Evolutionary conservation across 2,113 vertebrate species (phyloP).

Genomic region (Probosciger aterrimus): DNA sequence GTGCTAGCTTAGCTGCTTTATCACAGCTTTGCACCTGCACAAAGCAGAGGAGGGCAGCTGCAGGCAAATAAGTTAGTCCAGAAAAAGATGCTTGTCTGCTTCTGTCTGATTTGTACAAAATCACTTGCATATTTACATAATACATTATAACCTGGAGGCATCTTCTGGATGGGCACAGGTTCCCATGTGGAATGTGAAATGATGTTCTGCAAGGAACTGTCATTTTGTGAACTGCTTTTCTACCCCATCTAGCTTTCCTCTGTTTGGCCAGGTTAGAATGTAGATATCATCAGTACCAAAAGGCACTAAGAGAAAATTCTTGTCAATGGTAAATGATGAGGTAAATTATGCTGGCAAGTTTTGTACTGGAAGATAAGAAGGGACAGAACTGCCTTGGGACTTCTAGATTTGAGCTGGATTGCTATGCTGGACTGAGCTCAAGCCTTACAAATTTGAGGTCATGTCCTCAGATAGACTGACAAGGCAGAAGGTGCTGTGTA

Average conservation of each 20-base stretch:
- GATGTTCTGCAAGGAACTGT: background rate
- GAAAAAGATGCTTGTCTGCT: background rate
- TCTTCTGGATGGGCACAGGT: background rate
- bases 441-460: background rate
- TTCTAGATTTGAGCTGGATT: background rate
- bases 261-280: background rate
- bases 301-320: background rate
- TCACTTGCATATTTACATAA: background rate
- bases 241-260: background rate
- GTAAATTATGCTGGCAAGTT: background rate
- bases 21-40: background rate
- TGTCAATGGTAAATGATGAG: background rate
- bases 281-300: background rate
- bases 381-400: background rate
- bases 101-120: background rate
- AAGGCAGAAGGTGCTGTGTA: background rate
- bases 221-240: background rate
- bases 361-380: background rate
- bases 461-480: background rate
- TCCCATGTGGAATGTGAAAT: background rate
- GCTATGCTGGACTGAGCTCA: background rate
- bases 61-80: background rate
- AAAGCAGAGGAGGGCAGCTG: background rate
- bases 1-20: background rate
- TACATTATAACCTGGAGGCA: background rate